Conservation (phyloP, 2,888 invertebrate genomes). For the Leptinotarsa tumamoca region DNA sequence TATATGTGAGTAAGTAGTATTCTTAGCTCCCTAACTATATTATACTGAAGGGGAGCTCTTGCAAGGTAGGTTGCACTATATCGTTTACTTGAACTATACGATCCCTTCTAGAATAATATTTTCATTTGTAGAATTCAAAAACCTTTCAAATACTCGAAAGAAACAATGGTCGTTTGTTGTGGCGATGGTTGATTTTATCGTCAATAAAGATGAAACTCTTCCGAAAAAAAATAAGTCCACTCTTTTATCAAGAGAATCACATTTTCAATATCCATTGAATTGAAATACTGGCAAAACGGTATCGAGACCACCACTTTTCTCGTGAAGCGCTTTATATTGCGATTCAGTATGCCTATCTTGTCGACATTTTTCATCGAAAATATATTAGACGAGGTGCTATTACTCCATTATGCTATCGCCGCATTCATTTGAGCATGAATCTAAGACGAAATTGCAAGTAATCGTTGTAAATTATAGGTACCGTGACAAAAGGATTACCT, state of each 20-base stretch:
- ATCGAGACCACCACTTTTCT: neutral
- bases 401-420: constrained; percentile 6
- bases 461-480: constrained; percentile 15
- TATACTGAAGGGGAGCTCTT: too few relatives aligned
- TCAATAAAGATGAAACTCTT: too few relatives aligned
- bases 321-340: neutral
- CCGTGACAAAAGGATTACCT: constrained; percentile 1
- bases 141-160: too few relatives aligned
- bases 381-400: constrained; percentile 16
- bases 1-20: too few relatives aligned
- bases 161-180: too few relatives aligned
- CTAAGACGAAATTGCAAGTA: constrained; percentile 16
- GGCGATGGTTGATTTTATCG: too few relatives aligned
- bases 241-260: neutral
- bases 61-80: too few relatives aligned
- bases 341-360: constrained; percentile 4
- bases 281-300: neutral
- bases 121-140: too few relatives aligned
- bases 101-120: too few relatives aligned
- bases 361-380: constrained; percentile 9
- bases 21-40: too few relatives aligned
- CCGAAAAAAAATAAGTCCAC: too few relatives aligned
- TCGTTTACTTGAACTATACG: too few relatives aligned
- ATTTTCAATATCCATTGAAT: constrained; percentile 3
- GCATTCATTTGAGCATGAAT: constrained; percentile 13